These are phyloP conservation scores for Pegoplata infirma DNA, from an alignment of 2,888 invertebrate species.

Conservation along the genomic window DNA sequence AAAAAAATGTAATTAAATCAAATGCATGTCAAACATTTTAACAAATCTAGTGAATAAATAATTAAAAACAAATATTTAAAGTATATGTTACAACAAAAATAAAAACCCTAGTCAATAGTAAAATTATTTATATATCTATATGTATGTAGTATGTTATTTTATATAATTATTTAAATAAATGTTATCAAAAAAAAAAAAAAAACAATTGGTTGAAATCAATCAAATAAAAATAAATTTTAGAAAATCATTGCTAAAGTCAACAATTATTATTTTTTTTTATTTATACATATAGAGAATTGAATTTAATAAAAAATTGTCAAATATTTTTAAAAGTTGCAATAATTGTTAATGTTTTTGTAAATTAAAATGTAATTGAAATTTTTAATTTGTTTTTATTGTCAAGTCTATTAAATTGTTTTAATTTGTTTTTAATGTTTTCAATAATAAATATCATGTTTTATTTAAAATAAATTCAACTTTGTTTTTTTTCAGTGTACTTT, in stretches of 20 bases:
- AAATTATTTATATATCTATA: slow-evolving; percentile 72
- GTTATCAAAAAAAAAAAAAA: too few relatives aligned
- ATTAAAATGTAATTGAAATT: slow-evolving; percentile 31
- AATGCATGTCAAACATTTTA: slow-evolving; percentile 16
- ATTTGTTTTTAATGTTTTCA: slow-evolving; percentile 49
- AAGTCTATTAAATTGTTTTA: slow-evolving; percentile 47
- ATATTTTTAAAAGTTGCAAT: slow-evolving; percentile 21
- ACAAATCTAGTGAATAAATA: slow-evolving; percentile 54
- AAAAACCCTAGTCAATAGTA: slow-evolving; percentile 76
- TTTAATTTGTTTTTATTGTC: slow-evolving; percentile 55
- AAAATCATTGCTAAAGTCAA: slow-evolving; percentile 16
- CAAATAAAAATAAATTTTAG: slow-evolving; percentile 10
- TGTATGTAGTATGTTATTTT: slow-evolving; percentile 40
- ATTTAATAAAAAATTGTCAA: not conserved
- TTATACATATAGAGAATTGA: not conserved
- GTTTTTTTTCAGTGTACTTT: too few relatives aligned
- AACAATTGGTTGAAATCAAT: slow-evolving; percentile 49
- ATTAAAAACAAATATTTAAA: slow-evolving; percentile 39
- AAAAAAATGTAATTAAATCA: slow-evolving; percentile 10
- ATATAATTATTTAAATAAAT: slow-evolving; percentile 33
- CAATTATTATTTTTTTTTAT: not conserved
- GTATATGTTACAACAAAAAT: slow-evolving; percentile 33
- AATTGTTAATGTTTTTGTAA: slow-evolving; percentile 38
- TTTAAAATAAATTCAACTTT: too few relatives aligned
- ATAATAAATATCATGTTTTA: slow-evolving; percentile 39